These are phyloP conservation scores for Parapristionchus giblindavisi DNA, from an alignment of 2,888 invertebrate genomes.

Conservation along the genomic window DNA sequence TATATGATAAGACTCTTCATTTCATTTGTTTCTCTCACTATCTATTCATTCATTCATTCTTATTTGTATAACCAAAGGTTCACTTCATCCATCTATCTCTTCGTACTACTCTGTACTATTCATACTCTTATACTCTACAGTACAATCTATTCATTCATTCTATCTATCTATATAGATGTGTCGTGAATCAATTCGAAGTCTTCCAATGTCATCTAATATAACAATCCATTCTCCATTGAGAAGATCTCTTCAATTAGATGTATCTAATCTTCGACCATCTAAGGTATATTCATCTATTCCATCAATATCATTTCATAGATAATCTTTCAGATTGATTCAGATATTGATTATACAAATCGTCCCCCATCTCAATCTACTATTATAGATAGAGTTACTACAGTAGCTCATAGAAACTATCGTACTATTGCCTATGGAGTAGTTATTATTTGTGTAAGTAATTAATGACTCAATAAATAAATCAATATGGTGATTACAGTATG, in stretches of 20 bases:
- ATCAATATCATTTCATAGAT: not conserved
- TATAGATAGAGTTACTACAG: conserved; percentile 28
- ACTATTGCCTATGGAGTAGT: conserved; percentile 60
- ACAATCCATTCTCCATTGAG: conserved; percentile 14
- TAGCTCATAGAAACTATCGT: conserved; percentile 53
- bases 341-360: conserved; percentile 2
- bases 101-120: too few relatives aligned
- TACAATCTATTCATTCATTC: not conserved
- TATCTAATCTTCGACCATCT: conserved; percentile 2
- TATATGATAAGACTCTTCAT: not conserved
- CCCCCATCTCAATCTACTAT: conserved; percentile 20
- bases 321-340: conserved; percentile 37
- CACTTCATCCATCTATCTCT: not conserved
- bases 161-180: conserved; percentile 15
- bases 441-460: conserved; percentile 40
- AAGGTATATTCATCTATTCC: conserved; percentile 1
- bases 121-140: not conserved
- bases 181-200: conserved; percentile 32
- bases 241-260: conserved; percentile 37
- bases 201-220: not conserved
- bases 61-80: too few relatives aligned
- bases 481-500: conserved; percentile 54
- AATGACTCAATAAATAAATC: not conserved
- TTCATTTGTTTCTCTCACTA: not conserved
- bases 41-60: not conserved